These are phyloP conservation scores for Belonocnema kinseyi DNA, from an alignment of 1,140 invertebrate species.

Conservation along the genomic window DNA sequence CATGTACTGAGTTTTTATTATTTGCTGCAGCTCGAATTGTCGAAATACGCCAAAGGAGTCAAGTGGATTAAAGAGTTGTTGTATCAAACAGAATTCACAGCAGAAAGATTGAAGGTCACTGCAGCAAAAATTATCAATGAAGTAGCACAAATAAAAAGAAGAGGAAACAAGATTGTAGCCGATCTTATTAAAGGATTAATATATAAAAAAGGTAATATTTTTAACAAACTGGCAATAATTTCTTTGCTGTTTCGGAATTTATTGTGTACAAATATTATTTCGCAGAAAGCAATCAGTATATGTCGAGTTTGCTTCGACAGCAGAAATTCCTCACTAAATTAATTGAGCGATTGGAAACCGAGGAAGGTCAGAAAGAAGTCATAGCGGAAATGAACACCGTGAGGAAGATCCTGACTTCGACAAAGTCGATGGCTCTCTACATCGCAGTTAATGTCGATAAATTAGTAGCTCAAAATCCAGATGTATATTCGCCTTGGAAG, in stretches of 20 bases:
- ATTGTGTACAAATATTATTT: constrained; percentile 45
- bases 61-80: constrained; percentile 87
- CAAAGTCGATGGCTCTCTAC: constrained; percentile 81
- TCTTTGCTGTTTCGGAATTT: not conserved
- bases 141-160: constrained; percentile 82
- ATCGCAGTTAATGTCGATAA: constrained; percentile 83
- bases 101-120: constrained; percentile 85
- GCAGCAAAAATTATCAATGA: constrained; percentile 87
- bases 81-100: constrained; percentile 82
- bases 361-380: constrained; percentile 76
- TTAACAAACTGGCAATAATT: not conserved
- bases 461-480: constrained; percentile 71
- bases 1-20: constrained; percentile 19
- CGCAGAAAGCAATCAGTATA: constrained; percentile 84
- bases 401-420: constrained; percentile 77
- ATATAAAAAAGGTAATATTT: constrained; percentile 79
- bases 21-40: constrained; percentile 81
- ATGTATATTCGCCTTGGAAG: constrained; percentile 78
- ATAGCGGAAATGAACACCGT: constrained; percentile 80
- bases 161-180: constrained; percentile 78
- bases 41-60: constrained; percentile 85
- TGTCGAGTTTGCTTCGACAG: constrained; percentile 84
- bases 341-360: constrained; percentile 77
- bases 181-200: constrained; percentile 80
- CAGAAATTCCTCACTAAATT: constrained; percentile 85